Evolutionary conservation across 2,113 vertebrate species (phyloP), one percentile per base, ranked within the genome.

Genomic region (Cisticola juncidis): DNA sequence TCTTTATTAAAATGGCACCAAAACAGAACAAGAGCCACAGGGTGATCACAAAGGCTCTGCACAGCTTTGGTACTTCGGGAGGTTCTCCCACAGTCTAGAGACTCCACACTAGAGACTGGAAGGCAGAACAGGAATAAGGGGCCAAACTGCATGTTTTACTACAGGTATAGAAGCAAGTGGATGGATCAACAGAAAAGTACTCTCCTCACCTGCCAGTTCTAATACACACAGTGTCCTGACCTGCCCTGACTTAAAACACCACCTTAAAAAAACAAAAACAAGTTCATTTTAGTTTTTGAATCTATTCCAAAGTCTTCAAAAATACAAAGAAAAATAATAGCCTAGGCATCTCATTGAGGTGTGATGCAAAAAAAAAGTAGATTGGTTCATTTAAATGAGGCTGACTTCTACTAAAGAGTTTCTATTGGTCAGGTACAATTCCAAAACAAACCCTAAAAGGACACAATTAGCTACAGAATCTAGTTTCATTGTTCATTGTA

Each of bases 371-470:
- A 83, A 81, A 83, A 58, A 65, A 48, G 11, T 3, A 73, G 61
- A 35, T 16, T 17, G 3, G 21, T 62, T 90, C 50, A 93, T 74
- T 86, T 60, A 58, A 90, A 81, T 40, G 17, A 89, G 28, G 44
- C 7, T 50, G 35, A 62, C 36, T 86, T 71, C 56, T 23, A 20
- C 19, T 60, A 36, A 61, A 48, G 23, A 74, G 36, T 48, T 92
- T 73, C 77, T 58, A 61, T 3, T 85, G 64, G 72, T 71, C 51
- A 62, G 81, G 18, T 44, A 26, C 13, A 86, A 90, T 47, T 18
- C 24, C 81, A 94, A 92, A 93, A 66, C 88, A 85, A 95, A 56
- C 92, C 93, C 71, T 94, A 94, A 88, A 97, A 96, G 92, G 93
- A 74, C 90, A 95, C 15, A 72, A 69, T 91, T 58, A 92, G 56